Evolutionary conservation across 1,140 invertebrate species (phyloP), one percentile per base, ranked within the genome.

Genomic region (Microplitis mediator): DNA sequence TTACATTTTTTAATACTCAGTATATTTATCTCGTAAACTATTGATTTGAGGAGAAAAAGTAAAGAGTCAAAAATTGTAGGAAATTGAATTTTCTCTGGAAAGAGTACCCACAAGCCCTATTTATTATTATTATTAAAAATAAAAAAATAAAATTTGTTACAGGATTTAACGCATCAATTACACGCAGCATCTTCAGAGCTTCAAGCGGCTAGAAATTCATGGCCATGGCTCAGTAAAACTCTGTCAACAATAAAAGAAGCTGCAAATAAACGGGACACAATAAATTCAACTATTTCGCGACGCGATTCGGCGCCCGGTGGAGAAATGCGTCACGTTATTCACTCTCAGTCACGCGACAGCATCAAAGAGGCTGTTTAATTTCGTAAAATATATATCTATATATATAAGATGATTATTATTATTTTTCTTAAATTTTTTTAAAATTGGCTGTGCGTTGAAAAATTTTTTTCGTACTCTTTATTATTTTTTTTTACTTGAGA

Each of bases 91-190:
- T 23, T 2, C 23, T 23, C 23, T 23, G 23, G 23, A 23, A 23
- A 23, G 2, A 23, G 23, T 23, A 23, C 23, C 23, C 23, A 23
- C 23, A 23, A 23, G 23, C 23, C 23, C 23, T 23, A 23, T 2
- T 23, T 23, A 23, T 23, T 23, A 23, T 23, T 23, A 23, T 23
- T 23, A 73, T 60, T 73, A 52, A 62, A 56, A 34, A 63, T 8
- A 51, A 31, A 50, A 23, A 14, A n/a, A n/a, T n/a, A n/a, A 3
- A 34, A 54, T 31, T 67, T 64, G 81, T 87, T 54, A 3, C 85
- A 96, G 92, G 96, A 98, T 86, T 86, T 98, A 50, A 96, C 93
- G n/a, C 97, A 99, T 88, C 94, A 97, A 81, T 87, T 98, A 58
- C 93, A 92, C 79, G 90, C 95, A 0, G 93, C 95, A 0, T 87